Percentiles rank a stretch among this genome's conserved stretches.
Conservation (phyloP, 2,113 vertebrate species). For the Pollimyrus isidori region DNA sequence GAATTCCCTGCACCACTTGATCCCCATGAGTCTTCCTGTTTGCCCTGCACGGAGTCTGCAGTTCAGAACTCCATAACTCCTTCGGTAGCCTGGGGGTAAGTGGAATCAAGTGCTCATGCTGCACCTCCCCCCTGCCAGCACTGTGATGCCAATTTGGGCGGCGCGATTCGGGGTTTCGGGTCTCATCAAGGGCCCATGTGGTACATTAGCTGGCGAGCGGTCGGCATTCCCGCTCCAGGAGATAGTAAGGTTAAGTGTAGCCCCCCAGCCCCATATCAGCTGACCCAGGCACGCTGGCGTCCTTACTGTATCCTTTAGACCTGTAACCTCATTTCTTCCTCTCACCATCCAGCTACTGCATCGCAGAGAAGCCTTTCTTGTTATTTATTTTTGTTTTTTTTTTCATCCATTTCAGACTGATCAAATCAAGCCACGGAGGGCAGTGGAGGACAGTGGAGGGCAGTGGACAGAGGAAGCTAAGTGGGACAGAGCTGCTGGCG, state of each 20-base stretch:
- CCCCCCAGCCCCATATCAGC: slow-evolving; percentile 47
- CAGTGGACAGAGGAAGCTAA: not conserved
- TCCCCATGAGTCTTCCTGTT: slow-evolving; percentile 39
- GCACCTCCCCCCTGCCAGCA: slow-evolving; percentile 27
- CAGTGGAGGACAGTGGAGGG: not conserved
- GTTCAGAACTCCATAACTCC: slow-evolving; percentile 11
- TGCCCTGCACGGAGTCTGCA: slow-evolving; percentile 36
- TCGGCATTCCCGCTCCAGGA: slow-evolving; percentile 50
- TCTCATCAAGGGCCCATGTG: slow-evolving; percentile 48
- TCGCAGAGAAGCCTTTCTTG: not conserved
- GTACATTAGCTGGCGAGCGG: slow-evolving; percentile 54
- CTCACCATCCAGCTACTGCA: not conserved
- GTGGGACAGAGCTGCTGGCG: not conserved
- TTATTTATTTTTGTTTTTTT: slow-evolving; percentile 22
- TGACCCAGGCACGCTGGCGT: slow-evolving; percentile 48
- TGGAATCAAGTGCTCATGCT: slow-evolving; percentile 32
- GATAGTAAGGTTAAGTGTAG: slow-evolving; percentile 51
- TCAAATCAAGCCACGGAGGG: not conserved
- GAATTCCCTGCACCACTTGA: slow-evolving; percentile 43
- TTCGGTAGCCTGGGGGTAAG: not conserved
- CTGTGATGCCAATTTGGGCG: slow-evolving; percentile 35
- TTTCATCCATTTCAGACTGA: slow-evolving; percentile 16
- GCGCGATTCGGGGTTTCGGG: slow-evolving; percentile 29
- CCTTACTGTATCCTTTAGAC: slow-evolving; percentile 52
- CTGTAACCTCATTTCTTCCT: slow-evolving; percentile 17